These are phyloP conservation scores for Anarhynchus alexandrinus DNA, from an alignment of 2,113 vertebrate species.

Conservation along the genomic window DNA sequence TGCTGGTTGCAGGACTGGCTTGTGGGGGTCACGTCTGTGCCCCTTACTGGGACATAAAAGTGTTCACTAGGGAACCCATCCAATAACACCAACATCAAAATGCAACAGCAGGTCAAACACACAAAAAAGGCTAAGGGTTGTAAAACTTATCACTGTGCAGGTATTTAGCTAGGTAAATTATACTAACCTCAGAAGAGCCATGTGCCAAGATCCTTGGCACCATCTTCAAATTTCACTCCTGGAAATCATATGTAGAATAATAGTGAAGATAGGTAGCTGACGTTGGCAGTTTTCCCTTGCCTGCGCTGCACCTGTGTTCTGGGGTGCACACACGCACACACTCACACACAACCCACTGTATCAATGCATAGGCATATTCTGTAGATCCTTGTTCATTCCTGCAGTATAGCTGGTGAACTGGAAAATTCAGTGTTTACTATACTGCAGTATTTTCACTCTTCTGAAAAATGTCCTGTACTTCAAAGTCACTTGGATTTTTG, in stretches of 20 bases:
- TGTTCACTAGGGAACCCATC: background rate
- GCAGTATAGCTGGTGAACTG: background rate
- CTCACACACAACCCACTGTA: background rate
- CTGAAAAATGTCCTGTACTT: background rate
- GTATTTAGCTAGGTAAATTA: background rate
- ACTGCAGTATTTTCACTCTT: background rate
- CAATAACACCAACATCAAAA: background rate
- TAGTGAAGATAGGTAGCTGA: background rate
- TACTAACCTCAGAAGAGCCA: background rate
- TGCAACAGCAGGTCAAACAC: background rate
- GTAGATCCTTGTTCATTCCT: background rate
- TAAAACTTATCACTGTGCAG: background rate
- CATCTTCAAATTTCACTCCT: background rate
- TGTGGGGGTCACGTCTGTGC: background rate
- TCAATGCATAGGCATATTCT: background rate
- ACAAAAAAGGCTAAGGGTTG: background rate
- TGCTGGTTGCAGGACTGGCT: background rate
- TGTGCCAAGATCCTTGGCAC: background rate
- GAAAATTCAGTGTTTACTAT: background rate
- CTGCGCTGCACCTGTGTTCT: background rate
- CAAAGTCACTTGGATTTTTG: background rate
- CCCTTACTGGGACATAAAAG: background rate
- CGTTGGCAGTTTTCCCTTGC: background rate
- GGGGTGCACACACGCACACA: background rate
- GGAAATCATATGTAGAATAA: background rate